Evolutionary conservation across 2,888 invertebrate genomes (phyloP), one percentile per base, ranked within the genome.

Genomic region (Euspilapteryx auroguttella): DNA sequence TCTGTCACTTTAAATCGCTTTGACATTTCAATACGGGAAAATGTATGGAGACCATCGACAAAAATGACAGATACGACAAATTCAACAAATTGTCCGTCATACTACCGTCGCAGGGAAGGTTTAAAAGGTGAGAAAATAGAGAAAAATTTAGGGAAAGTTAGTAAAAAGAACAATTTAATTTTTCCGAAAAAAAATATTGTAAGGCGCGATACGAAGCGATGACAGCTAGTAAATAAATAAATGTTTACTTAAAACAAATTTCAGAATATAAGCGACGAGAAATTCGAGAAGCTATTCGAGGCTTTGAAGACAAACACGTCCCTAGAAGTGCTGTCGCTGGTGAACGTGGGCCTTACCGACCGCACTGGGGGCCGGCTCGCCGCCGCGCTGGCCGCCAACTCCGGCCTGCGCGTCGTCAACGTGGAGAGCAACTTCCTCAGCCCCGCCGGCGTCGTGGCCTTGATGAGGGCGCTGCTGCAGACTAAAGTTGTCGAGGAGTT

Each of bases 361-460:
- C 86, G 87, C 64, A 86, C 88, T 44, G 94, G 92, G 26, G 79
- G 82, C 47, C 80, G 84, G 54, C 76, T 94, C 53, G 89, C 89
- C 29, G 91, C 89, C 48, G 91, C 93, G 28, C 79, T 96, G 42
- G 83, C 86, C 49, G 83, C 79, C 48, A 93, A 90, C 79, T 80
- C 82, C 48, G 81, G 88, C 32, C 78, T 94, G 47, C 80, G 89
- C 54, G 91, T 92, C 46, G 80, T 93, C 57, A 93, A 88, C 64
- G 87, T 95, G 42, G 97, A 98, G 82, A 96, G 96, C 47, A 99
- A 99, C 81, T 95, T 93, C 77, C 87, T 99, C 59, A 90, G 89
- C 55, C 96, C 97, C 34, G 80, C 85, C 40, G 85, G 89, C 35
- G 82, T 98, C 51, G 89, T 95, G 39, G 83, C 83, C 61, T 80